phyloP scores from a whole-genome alignment of 2,113 vertebrate species.

The Maccullochella peelii region DNA sequence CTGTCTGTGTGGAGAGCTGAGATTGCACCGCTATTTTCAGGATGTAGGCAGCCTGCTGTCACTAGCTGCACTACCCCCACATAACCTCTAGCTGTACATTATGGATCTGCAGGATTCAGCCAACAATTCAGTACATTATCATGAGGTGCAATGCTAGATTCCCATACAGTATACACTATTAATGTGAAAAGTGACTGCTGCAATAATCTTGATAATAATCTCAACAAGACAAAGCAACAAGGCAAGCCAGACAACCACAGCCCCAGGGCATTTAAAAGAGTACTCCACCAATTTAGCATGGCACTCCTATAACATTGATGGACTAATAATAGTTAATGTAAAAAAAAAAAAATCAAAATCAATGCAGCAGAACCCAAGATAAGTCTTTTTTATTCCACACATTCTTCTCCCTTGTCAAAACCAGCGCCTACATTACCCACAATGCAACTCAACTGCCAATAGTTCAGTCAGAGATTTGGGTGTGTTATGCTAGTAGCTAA shows the following conservation, averaged over 20 bases:
- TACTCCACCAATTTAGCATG: neutral
- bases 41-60: slow-evolving; percentile 63
- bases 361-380: neutral
- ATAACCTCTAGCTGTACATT: slow-evolving; percentile 57
- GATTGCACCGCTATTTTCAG: slow-evolving; percentile 78
- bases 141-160: slow-evolving; percentile 11
- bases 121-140: slow-evolving; percentile 6
- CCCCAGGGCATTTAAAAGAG: neutral
- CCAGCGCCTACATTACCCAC: too few species aligned
- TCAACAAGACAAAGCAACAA: slow-evolving; percentile 4
- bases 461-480: too few species aligned
- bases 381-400: neutral
- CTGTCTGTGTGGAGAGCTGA: slow-evolving; percentile 73
- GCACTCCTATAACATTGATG: neutral
- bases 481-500: too few species aligned
- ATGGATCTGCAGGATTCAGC: slow-evolving; percentile 43
- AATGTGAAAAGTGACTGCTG: slow-evolving; percentile 21
- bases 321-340: neutral
- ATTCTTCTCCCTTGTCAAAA: too few species aligned
- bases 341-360: neutral
- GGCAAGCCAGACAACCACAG: neutral
- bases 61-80: slow-evolving; percentile 59
- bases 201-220: neutral
- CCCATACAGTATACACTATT: neutral
- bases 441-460: too few species aligned